Base-by-base conservation (phyloP, 2,113 vertebrate species). In the Anser cygnoides region DNA sequence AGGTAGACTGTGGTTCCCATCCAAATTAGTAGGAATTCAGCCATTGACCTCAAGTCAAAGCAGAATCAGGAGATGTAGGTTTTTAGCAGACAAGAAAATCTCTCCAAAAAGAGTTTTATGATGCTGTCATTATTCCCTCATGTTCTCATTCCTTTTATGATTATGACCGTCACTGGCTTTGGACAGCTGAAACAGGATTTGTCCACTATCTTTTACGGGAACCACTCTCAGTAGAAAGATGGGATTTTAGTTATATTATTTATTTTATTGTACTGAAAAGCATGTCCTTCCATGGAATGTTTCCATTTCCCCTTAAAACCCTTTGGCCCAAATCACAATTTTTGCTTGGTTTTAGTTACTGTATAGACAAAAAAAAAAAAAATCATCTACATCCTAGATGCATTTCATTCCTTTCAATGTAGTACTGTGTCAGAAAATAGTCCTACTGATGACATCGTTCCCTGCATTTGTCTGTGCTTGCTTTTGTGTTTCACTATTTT, bases 201-300 rank as follows among this genome's bases (percentile, higher is more conserved):
- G 58, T 72, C 86, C n/a, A 91, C 63, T 41, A 75, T 77, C 57
- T 71, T 67, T 54, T 87, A 28, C 16, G 66, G 87, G 73, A 91
- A 75, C 18, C 13, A 49, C 28, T 91, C 81, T 76, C 59, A n/a
- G 54, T 76, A 16, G 41, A 77, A 80, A 92, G 31, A 46, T 2
- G 8, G 18, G 22, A 72, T 44, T 84, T 86, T 18, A 35, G 84
- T 74, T 88, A 76, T 37, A 12, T 70, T 74, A 43, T 68, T 76
- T 57, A 55, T 87, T 90, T 93, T 52, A 70, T 57, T 76, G 35
- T 17, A 88, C n/a, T 76, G 71, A 88, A 92, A 94, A 94, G n/a
- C 49, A 55, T 5, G 31, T 26, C 16, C 28, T 90, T 75, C 43
- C 31, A 35, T 3, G 1, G 29, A 76, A 96, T 88, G 49, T 68